These are phyloP conservation scores for Thunnus thynnus DNA, from an alignment of 2,113 vertebrate species.

Conservation along the genomic window DNA sequence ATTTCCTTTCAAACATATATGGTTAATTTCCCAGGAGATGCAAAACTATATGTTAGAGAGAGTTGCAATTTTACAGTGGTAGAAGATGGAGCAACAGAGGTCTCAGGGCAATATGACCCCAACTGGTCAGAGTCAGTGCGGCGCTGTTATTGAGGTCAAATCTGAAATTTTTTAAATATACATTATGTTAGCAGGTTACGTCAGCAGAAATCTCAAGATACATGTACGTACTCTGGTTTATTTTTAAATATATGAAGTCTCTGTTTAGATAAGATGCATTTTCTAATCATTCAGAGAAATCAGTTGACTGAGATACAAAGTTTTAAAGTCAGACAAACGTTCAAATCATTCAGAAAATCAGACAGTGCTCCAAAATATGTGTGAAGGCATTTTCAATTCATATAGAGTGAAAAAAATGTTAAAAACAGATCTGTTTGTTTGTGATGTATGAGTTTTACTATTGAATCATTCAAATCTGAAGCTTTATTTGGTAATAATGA, in stretches of 20 bases:
- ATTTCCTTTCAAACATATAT: constrained; percentile 24
- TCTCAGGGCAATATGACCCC: constrained; percentile 29
- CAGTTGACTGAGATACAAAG: no score
- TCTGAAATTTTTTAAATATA: not conserved
- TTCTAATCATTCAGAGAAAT: no score
- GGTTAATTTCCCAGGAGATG: constrained; percentile 58
- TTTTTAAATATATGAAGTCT: no score
- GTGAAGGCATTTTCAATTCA: no score
- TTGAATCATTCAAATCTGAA: constrained; percentile 1
- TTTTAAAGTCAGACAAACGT: no score
- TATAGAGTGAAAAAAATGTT: no score
- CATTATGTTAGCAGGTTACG: not conserved
- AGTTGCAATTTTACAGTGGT: constrained; percentile 27
- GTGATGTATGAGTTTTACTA: not conserved
- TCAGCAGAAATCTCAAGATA: not conserved
- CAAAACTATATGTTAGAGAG: constrained; percentile 9
- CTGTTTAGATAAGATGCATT: no score
- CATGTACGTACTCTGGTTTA: not conserved
- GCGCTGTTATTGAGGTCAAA: constrained; percentile 2
- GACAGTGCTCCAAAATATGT: no score
- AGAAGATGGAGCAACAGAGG: constrained; percentile 8
- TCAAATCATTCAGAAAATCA: no score
- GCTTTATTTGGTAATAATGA: not conserved
- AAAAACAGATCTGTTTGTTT: no score
- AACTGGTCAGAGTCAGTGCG: not conserved